Conservation (phyloP, 2,797 vertebrate genomes). For the Notolabrus celidotus region DNA sequence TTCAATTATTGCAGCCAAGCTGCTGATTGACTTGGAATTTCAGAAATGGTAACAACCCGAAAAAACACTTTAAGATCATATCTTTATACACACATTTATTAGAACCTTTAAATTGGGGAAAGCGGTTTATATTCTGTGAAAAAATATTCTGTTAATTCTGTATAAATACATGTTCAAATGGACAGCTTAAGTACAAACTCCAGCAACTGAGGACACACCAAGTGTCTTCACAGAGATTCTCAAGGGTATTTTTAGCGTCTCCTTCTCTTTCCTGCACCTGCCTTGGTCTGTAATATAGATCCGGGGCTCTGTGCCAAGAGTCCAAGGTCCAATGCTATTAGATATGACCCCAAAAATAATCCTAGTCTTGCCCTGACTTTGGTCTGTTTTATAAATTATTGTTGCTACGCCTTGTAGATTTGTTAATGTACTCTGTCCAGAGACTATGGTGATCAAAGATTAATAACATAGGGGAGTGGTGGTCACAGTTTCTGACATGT, state of each 20-base stretch:
- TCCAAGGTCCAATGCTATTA: slow-evolving; percentile 83
- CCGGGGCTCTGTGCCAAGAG: slow-evolving; percentile 82
- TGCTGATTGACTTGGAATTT: slow-evolving; percentile 44
- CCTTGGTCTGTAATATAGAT: slow-evolving; percentile 88
- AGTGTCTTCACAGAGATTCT: slow-evolving; percentile 78
- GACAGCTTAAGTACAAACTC: slow-evolving; percentile 13
- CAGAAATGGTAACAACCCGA: slow-evolving; percentile 44
- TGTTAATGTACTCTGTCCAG: background rate
- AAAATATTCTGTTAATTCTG: background rate
- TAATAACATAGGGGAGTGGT: no score
- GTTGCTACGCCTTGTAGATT: slow-evolving; percentile 28
- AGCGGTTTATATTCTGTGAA: background rate
- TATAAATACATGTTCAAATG: background rate
- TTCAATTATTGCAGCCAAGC: slow-evolving; percentile 46
- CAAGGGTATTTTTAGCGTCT: slow-evolving; percentile 90
- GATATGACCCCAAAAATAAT: slow-evolving; percentile 87
- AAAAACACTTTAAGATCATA: slow-evolving; percentile 3
- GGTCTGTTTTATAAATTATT: slow-evolving; percentile 64
- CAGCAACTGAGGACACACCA: slow-evolving; percentile 51
- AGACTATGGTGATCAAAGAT: background rate
- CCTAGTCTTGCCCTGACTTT: slow-evolving; percentile 50
- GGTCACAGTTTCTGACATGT: no score
- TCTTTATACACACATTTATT: background rate
- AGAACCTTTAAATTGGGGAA: background rate
- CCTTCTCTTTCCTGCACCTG: slow-evolving; percentile 91